phyloP scores from a whole-genome alignment of 2,888 invertebrate species.

The Mesoligia furuncula region DNA sequence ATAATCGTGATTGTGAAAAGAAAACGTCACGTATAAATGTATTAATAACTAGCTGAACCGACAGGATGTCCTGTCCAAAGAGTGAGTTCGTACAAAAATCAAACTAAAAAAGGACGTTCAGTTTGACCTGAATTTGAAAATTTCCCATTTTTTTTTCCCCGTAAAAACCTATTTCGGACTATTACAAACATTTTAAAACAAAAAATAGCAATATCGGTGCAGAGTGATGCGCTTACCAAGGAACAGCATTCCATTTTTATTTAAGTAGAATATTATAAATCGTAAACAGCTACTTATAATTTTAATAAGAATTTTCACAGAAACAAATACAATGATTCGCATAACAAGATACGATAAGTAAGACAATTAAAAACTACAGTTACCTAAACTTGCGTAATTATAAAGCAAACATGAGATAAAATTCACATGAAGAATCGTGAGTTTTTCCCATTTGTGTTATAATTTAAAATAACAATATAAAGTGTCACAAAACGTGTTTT shows the following conservation, averaged over 20 bases:
- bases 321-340: slow-evolving; percentile 5
- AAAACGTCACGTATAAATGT: background rate
- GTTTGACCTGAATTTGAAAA: background rate
- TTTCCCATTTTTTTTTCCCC: background rate
- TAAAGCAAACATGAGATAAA: slow-evolving; percentile 27
- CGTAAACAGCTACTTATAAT: background rate
- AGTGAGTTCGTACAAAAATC: background rate
- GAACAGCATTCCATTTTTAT: background rate
- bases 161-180: background rate
- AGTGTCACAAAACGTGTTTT: slow-evolving; percentile 23
- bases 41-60: background rate
- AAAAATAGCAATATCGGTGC: background rate
- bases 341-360: slow-evolving; percentile 12
- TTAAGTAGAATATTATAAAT: background rate
- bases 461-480: slow-evolving; percentile 21
- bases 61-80: background rate
- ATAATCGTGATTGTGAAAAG: background rate
- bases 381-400: slow-evolving; percentile 18
- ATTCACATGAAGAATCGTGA: slow-evolving; percentile 21
- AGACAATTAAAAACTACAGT: slow-evolving; percentile 20
- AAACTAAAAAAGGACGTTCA: background rate
- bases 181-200: background rate
- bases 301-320: slow-evolving; percentile 1
- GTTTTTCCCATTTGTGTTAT: slow-evolving; percentile 33
- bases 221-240: background rate